Base-by-base conservation (phyloP, 1,140 invertebrate genomes). In the Papilio polyxenes region DNA sequence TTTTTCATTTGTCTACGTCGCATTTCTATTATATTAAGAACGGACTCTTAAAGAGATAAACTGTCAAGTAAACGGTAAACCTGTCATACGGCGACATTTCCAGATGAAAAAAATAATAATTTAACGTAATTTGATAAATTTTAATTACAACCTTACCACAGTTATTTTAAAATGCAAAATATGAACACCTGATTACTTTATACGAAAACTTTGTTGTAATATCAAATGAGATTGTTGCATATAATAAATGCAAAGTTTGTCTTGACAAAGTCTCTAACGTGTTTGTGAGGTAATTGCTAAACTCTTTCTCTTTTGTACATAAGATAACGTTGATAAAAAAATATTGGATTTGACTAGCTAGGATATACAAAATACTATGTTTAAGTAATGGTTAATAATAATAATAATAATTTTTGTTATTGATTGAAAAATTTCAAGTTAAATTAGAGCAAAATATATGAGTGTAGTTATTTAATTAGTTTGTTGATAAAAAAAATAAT, bases 321-420 rank as follows among this genome's bases (percentile, higher is more conserved):
- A 40, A 15, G 31, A 10, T 37, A 15, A 37, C 37, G 13, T 31
- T 69, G 11, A 37, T 13, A 65, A 11, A 20, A 13, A 31, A 69
- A 6, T 69, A 15, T 69, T 37, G 65, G 23, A 69, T 69, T 69
- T 69, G 65, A 72, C 31, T 72, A 72, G 65, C 65, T 72, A 72
- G 65, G 59, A 20, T 62, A 62, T 62, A 51, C 10, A 7, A 31
- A 65, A 31, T 65, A 37, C 1, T 65, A 65, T 65, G 10, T 65
- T 65, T 6, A 15, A 37, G 6, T 37, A 40, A 37, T 72, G 23
- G 23, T 72, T 72, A 37, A 40, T 72, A 40, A 37, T 72, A 72
- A 37, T 72, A 7, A 7, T 72, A n/a, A n/a, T n/a, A n/a, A n/a
- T n/a, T n/a, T n/a, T n/a, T 72, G 31, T 72, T 37, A 40, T 65